A percentile compares a stretch with the other conserved stretches of the same genome.
These are phyloP conservation scores for Xestia rhomboidea DNA, from an alignment of 2,888 invertebrate species.

Conservation along the genomic window DNA sequence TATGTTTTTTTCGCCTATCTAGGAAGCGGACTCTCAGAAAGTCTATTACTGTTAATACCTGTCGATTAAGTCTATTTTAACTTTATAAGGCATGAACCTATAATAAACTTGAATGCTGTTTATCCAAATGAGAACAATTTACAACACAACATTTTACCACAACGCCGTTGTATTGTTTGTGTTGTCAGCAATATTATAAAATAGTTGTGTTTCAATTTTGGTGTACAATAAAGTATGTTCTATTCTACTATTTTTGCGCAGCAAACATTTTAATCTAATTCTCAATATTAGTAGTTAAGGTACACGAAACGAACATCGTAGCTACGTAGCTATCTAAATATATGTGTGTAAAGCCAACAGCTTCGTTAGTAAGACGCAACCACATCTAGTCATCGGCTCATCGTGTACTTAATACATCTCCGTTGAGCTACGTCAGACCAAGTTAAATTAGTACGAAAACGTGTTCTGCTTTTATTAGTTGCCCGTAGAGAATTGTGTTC, in stretches of 20 bases:
- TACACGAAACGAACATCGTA: conserved; percentile 6
- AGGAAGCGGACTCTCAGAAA: neutral
- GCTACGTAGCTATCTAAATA: conserved; percentile 27
- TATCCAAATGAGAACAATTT: neutral
- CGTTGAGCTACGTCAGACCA: conserved; percentile 73
- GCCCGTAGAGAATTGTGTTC: conserved; percentile 72
- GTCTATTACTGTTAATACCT: neutral
- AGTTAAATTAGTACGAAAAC: conserved; percentile 83
- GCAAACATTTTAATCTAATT: neutral
- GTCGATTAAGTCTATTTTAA: neutral
- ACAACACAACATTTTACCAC: too few relatives aligned
- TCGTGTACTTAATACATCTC: conserved; percentile 53
- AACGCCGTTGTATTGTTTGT: too few relatives aligned
- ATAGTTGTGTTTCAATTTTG: neutral
- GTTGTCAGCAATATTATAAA: neutral
- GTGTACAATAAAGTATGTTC: neutral
- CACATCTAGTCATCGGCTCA: conserved; percentile 55
- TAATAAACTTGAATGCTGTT: neutral
- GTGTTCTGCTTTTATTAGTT: conserved; percentile 81
- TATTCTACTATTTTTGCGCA: neutral
- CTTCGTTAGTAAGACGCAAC: conserved; percentile 51
- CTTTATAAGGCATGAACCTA: neutral
- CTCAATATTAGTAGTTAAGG: conserved; percentile 6
- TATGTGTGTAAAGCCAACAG: conserved; percentile 25
- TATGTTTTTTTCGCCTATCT: neutral